phyloP scores from a whole-genome alignment of 2,113 vertebrate genomes.

The Acinonyx jubatus region DNA sequence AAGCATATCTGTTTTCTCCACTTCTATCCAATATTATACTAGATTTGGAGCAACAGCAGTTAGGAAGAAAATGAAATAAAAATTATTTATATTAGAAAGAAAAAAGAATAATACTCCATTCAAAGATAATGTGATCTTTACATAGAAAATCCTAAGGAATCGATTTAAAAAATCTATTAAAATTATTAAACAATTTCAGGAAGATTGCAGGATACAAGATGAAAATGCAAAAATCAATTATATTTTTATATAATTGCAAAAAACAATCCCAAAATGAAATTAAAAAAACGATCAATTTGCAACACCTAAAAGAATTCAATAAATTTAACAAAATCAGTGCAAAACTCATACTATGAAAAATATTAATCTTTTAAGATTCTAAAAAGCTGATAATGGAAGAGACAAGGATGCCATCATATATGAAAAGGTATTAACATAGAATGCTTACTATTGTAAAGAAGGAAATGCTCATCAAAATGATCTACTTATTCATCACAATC shows the following conservation, averaged over 20 bases:
- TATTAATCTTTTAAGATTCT: neutral
- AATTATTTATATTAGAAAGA: neutral
- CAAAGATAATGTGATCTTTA: neutral
- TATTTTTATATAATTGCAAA: neutral
- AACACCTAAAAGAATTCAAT: neutral
- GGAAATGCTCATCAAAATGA: neutral
- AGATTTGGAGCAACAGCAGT: neutral
- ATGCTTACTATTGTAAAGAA: neutral
- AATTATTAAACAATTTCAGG: neutral
- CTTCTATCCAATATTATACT: neutral
- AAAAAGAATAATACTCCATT: neutral
- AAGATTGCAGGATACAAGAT: neutral
- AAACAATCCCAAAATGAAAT: neutral
- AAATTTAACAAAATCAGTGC: neutral
- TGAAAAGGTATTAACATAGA: neutral
- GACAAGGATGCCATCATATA: too few relatives aligned
- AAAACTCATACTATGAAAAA: neutral
- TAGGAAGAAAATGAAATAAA: neutral
- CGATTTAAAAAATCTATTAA: neutral
- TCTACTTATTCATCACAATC: neutral
- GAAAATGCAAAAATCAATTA: neutral
- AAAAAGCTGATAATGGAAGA: neutral
- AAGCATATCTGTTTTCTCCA: neutral
- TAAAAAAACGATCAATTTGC: neutral
- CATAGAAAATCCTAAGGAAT: neutral